Conservation (phyloP, 2,888 invertebrate genomes). For the Hymenopus coronatus region DNA sequence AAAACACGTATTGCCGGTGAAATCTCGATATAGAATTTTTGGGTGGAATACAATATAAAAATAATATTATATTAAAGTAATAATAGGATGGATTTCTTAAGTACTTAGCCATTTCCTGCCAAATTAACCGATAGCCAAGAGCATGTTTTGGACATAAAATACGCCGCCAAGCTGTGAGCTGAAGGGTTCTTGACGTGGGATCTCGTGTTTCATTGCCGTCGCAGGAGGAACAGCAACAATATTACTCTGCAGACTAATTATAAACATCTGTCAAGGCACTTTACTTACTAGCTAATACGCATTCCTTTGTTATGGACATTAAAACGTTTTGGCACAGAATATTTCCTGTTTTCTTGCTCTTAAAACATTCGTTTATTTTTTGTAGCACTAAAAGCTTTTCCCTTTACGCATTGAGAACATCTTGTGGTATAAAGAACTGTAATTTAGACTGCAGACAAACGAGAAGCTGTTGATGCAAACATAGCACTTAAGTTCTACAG, state of each 20-base stretch:
- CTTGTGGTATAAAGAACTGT: background rate
- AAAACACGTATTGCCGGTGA: no score
- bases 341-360: background rate
- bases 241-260: background rate
- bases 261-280: background rate
- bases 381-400: background rate
- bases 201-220: no score
- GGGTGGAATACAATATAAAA: no score
- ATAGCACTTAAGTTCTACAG: no score
- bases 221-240: background rate
- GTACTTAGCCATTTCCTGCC: no score
- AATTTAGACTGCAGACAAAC: background rate
- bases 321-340: background rate
- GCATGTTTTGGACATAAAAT: no score
- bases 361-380: background rate
- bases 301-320: background rate
- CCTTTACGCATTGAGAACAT: background rate
- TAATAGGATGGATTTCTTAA: no score
- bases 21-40: no score
- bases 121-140: no score
- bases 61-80: no score
- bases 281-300: background rate
- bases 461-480: background rate
- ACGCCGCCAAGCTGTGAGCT: no score
- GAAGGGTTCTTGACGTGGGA: no score